Percentiles rank a stretch among this genome's conserved stretches.
Evolutionary conservation across 2,888 invertebrate species (phyloP).

Genomic region (Erebia ligea): DNA sequence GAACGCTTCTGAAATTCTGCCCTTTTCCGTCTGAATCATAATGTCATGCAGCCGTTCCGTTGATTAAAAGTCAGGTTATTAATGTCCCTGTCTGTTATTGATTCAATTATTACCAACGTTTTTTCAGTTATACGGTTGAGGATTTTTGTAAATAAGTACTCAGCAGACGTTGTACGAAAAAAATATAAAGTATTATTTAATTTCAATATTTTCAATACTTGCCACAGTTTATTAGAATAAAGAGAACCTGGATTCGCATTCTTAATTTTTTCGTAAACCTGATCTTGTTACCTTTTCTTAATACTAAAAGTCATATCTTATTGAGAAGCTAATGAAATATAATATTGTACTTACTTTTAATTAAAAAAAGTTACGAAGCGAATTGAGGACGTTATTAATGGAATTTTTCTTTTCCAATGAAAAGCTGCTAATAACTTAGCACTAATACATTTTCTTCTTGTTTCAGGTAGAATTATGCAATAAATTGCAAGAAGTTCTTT

Average conservation of each 20-base stretch:
- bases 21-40: constrained; percentile 50
- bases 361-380: constrained; percentile 3
- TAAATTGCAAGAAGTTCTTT: constrained; percentile 77
- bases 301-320: no score
- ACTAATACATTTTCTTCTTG: constrained; percentile 82
- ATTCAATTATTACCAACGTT: constrained; percentile 36
- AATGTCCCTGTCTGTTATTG: constrained; percentile 47
- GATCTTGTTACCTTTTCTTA: no score
- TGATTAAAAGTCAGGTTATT: constrained; percentile 55
- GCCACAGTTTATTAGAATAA: no score
- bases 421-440: constrained; percentile 19
- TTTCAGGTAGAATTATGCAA: constrained; percentile 84
- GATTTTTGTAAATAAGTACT: background rate
- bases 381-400: constrained; percentile 5
- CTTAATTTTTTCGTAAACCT: no score
- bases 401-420: constrained; percentile 19
- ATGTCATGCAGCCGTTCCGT: constrained; percentile 47
- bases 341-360: constrained; percentile 8
- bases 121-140: background rate
- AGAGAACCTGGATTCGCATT: no score
- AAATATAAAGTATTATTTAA: no score
- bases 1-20: constrained; percentile 62
- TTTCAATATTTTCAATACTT: no score
- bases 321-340: background rate
- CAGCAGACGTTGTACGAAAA: background rate